A percentile compares a stretch with the other conserved stretches of the same genome.
These are phyloP conservation scores for Bedellia somnulentella DNA, from an alignment of 2,888 invertebrate genomes.

Conservation along the genomic window DNA sequence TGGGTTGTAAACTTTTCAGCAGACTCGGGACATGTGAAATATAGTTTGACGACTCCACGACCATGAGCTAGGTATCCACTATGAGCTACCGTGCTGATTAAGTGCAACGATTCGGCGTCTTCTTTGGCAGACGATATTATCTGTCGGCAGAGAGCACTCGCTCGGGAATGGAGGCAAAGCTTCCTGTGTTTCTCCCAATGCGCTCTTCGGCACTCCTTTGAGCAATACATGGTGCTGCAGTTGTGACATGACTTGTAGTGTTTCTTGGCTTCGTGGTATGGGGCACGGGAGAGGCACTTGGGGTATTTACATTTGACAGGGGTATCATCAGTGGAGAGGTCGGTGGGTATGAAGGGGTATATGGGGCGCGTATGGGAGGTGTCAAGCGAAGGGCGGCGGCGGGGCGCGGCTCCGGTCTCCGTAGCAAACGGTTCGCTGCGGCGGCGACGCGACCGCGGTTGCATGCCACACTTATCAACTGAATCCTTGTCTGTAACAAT, in stretches of 20 bases:
- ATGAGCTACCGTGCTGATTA: slow-evolving; percentile 81
- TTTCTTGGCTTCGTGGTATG: slow-evolving; percentile 74
- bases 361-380: slow-evolving; percentile 61
- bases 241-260: slow-evolving; percentile 93
- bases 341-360: slow-evolving; percentile 42
- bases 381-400: slow-evolving; percentile 58
- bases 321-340: slow-evolving; percentile 51
- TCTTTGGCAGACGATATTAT: slow-evolving; percentile 80
- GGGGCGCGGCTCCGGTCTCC: slow-evolving; percentile 33
- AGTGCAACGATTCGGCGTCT: slow-evolving; percentile 71
- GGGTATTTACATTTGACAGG: slow-evolving; percentile 77
- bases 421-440: slow-evolving; percentile 43
- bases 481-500: slow-evolving; percentile 50
- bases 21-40: slow-evolving; percentile 83
- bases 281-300: slow-evolving; percentile 74
- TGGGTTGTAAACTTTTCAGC: slow-evolving; percentile 82
- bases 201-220: slow-evolving; percentile 83
- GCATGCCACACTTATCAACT: slow-evolving; percentile 53
- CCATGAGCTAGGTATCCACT: slow-evolving; percentile 84
- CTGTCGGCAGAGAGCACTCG: slow-evolving; percentile 86
- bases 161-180: slow-evolving; percentile 87
- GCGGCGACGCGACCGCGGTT: slow-evolving; percentile 42
- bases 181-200: slow-evolving; percentile 95
- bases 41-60: slow-evolving; percentile 88
- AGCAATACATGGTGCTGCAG: slow-evolving; percentile 93